Evolutionary conservation across 2,797 vertebrate species (phyloP).

Genomic region (Eospalax fontanierii): DNA sequence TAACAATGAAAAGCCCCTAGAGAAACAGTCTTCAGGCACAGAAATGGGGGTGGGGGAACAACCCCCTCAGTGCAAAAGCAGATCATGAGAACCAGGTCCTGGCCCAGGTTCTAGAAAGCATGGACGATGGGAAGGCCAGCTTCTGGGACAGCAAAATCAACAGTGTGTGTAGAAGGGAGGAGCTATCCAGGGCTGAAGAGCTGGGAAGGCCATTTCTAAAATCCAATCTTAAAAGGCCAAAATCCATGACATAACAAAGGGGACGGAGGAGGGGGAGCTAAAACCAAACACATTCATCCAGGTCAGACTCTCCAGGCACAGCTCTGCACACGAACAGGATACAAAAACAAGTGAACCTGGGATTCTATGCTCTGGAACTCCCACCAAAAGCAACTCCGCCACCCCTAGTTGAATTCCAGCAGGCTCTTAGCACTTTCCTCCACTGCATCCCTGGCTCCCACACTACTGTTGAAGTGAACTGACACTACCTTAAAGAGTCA

Average conservation of each 20-base stretch:
- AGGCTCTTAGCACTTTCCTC: rapidly evolving
- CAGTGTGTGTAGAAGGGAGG: background rate
- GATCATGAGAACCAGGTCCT: too few species aligned
- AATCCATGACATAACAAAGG: background rate
- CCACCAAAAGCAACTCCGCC: background rate
- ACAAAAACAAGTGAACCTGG: background rate
- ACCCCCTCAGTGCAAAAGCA: rapidly evolving
- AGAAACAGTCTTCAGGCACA: background rate
- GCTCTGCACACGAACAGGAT: background rate
- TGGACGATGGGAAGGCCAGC: too few species aligned
- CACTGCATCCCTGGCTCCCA: rapidly evolving
- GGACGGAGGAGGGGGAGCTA: too few species aligned
- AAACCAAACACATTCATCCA: background rate
- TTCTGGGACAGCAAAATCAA: rapidly evolving
- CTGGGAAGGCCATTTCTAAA: background rate
- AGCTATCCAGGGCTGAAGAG: rapidly evolving
- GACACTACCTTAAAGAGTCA: background rate
- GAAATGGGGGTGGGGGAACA: background rate
- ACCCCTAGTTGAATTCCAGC: background rate
- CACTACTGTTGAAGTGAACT: rapidly evolving
- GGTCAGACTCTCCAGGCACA: background rate
- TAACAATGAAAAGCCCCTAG: background rate
- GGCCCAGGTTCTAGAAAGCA: too few species aligned
- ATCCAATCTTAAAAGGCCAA: rapidly evolving
- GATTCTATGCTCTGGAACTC: background rate